A percentile compares a stretch with the other conserved stretches of the same genome.
These are phyloP conservation scores for Acanthopleura granulata DNA, from an alignment of 2,888 invertebrate genomes.

Conservation along the genomic window DNA sequence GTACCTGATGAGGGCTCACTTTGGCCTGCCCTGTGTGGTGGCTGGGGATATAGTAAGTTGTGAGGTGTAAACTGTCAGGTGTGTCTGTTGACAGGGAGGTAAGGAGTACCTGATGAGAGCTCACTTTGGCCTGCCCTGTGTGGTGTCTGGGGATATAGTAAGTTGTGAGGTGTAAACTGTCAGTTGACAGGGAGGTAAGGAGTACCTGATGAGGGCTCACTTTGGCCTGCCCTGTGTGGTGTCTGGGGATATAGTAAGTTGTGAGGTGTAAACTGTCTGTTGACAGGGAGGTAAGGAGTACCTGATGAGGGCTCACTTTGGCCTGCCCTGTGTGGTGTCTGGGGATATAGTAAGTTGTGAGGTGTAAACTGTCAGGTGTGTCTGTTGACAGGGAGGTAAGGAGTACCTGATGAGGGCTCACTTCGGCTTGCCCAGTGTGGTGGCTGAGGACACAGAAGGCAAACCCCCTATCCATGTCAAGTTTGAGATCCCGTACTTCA, in stretches of 20 bases:
- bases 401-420: conserved; percentile 98
- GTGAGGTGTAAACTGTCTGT: background rate
- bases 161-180: too few species aligned
- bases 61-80: too few species aligned
- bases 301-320: conserved; percentile 97
- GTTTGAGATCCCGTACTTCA: conserved; percentile 99
- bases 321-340: conserved; percentile 93
- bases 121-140: too few species aligned
- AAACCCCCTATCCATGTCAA: conserved; percentile 98
- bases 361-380: background rate
- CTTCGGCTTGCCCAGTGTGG: conserved; percentile 96
- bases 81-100: too few species aligned
- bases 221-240: too few species aligned
- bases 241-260: too few species aligned
- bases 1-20: conserved; percentile 97
- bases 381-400: conserved; percentile 82
- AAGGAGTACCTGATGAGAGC: too few species aligned
- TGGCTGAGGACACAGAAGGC: conserved; percentile 93
- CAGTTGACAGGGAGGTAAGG: too few species aligned
- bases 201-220: too few species aligned
- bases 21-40: conserved; percentile 95
- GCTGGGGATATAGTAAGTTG: conserved; percentile 80
- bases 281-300: conserved; percentile 93
- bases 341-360: conserved; percentile 76
- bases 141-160: too few species aligned